A percentile compares a stretch with the other conserved stretches of the same genome.
Evolutionary conservation across 2,113 vertebrate species (phyloP).

Genomic region (Daphoenositta chrysoptera): DNA sequence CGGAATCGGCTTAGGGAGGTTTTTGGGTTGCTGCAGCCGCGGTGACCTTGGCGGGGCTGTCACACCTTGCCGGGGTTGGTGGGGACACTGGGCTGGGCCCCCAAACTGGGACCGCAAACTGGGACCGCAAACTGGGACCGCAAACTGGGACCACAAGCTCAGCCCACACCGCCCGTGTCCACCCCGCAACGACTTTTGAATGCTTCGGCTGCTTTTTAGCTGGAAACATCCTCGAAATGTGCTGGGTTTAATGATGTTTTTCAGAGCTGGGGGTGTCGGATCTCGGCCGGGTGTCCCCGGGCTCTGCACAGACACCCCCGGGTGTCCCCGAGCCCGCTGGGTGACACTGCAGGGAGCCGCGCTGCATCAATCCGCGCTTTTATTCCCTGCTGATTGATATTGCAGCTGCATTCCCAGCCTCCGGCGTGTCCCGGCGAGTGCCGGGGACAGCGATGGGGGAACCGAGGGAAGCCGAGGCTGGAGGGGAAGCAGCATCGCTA

Average conservation of each 20-base stretch:
- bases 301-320: rapidly evolving
- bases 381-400: neutral
- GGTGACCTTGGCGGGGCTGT: neutral
- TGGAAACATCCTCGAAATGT: rapidly evolving
- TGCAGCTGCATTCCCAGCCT: neutral
- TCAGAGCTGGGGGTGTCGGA: neutral
- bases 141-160: neutral
- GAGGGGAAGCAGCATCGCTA: neutral
- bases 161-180: rapidly evolving
- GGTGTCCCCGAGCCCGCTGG: neutral
- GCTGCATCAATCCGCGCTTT: neutral
- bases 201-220: rapidly evolving
- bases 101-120: neutral
- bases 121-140: neutral
- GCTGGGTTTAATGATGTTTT: rapidly evolving
- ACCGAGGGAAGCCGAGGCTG: neutral
- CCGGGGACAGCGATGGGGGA: neutral
- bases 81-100: neutral
- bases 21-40: neutral
- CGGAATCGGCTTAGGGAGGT: neutral
- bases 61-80: rapidly evolving
- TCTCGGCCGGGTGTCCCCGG: neutral
- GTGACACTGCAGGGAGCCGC: neutral
- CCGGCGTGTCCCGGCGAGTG: neutral
- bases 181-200: neutral